These are phyloP conservation scores for Tamias sibiricus DNA, from an alignment of 2,113 vertebrate species.

Conservation along the genomic window DNA sequence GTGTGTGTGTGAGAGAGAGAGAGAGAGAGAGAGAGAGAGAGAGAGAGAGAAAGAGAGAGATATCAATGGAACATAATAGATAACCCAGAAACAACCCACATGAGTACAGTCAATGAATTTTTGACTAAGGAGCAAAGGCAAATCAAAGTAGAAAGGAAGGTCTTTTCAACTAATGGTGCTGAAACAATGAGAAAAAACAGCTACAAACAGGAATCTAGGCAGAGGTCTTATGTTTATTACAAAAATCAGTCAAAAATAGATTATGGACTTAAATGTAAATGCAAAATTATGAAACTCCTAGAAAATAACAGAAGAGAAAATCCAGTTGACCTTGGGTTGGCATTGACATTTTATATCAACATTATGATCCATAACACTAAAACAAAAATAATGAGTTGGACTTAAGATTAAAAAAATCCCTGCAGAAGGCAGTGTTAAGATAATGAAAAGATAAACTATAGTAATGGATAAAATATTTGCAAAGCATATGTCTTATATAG, in stretches of 20 bases:
- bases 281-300: background rate
- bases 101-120: background rate
- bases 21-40: background rate
- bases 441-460: background rate
- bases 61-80: background rate
- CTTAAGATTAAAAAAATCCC: background rate
- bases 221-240: background rate
- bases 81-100: background rate
- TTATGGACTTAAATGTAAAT: background rate
- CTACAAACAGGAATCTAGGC: background rate
- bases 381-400: background rate
- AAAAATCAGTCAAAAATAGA: background rate
- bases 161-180: background rate
- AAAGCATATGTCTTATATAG: background rate
- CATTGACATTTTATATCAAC: background rate
- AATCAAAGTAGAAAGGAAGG: background rate
- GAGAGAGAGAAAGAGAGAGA: background rate
- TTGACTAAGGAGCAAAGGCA: background rate
- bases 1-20: too few relatives aligned
- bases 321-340: background rate
- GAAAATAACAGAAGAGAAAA: background rate
- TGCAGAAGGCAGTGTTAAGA: background rate
- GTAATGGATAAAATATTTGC: background rate
- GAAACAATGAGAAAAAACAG: background rate
- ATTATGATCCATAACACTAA: background rate